A percentile compares a stretch with the other conserved stretches of the same genome.
phyloP scores from a whole-genome alignment of 1,140 invertebrate species.

The Diprion similis region DNA sequence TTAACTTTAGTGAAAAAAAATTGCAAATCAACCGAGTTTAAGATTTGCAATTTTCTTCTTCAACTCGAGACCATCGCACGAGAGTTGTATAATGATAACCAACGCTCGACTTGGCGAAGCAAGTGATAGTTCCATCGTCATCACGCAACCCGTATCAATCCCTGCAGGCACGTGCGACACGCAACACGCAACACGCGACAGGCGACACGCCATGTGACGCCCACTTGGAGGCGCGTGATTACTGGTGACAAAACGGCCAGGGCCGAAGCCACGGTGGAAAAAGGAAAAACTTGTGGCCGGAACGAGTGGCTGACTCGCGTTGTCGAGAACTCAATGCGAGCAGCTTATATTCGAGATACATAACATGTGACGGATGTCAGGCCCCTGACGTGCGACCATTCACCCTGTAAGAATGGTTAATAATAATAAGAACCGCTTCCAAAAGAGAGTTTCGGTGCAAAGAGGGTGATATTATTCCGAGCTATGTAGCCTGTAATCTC shows the following conservation, averaged over 20 bases:
- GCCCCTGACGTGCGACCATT: not conserved
- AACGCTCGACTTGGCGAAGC: not conserved
- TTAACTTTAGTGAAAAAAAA: no score
- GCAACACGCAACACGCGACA: not conserved
- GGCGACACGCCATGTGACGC: slow-evolving; percentile 37
- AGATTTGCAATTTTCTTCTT: no score
- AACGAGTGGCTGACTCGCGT: not conserved
- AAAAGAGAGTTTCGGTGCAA: not conserved
- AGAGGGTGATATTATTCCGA: not conserved
- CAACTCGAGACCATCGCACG: no score
- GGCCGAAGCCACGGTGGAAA: slow-evolving; percentile 1
- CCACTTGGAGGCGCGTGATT: slow-evolving; percentile 44
- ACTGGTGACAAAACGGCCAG: slow-evolving; percentile 42
- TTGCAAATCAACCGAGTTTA: no score
- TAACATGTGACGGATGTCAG: not conserved
- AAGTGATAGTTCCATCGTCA: not conserved
- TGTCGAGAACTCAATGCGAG: no score
- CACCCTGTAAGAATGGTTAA: not conserved
- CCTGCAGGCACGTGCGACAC: slow-evolving; percentile 38
- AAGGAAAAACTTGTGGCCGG: not conserved
- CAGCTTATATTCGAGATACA: no score
- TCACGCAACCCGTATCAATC: slow-evolving; percentile 32
- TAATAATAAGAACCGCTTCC: not conserved
- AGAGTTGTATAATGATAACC: not conserved
- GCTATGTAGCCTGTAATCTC: not conserved